Percentiles rank a stretch among this genome's conserved stretches.
phyloP scores from a whole-genome alignment of 1,140 invertebrate genomes.

The Neodiprion virginianus region DNA sequence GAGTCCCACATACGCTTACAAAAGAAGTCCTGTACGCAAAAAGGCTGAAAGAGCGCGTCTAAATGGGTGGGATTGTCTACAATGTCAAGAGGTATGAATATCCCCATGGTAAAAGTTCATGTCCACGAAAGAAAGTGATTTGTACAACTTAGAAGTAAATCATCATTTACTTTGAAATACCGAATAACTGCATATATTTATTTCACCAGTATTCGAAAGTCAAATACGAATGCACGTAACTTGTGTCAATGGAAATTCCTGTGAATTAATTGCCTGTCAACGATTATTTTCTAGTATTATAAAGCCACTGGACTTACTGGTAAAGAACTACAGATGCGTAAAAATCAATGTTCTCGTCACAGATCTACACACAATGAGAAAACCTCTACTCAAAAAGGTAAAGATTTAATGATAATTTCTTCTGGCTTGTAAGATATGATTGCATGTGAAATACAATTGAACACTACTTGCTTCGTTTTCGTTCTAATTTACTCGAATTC shows the following conservation, averaged over 20 bases:
- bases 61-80: constrained; percentile 51
- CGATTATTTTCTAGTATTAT: constrained; percentile 56
- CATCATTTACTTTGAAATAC: too few relatives aligned
- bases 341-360: constrained; percentile 61
- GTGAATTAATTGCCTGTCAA: background rate
- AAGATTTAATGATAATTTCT: constrained; percentile 17
- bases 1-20: constrained; percentile 38
- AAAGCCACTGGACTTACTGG: constrained; percentile 42
- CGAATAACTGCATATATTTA: too few relatives aligned
- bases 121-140: too few relatives aligned
- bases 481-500: too few relatives aligned
- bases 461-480: too few relatives aligned
- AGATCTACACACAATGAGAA: constrained; percentile 50
- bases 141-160: too few relatives aligned
- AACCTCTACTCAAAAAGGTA: constrained; percentile 54
- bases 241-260: constrained; percentile 18
- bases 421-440: constrained; percentile 16
- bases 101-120: too few relatives aligned
- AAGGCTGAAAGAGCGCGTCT: constrained; percentile 52
- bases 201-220: too few relatives aligned
- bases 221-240: too few relatives aligned
- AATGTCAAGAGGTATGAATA: constrained; percentile 52
- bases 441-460: too few relatives aligned
- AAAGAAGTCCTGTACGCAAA: constrained; percentile 46
- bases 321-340: constrained; percentile 47